phyloP scores from a whole-genome alignment of 1,140 invertebrate species.

The Ceratitis capitata region DNA sequence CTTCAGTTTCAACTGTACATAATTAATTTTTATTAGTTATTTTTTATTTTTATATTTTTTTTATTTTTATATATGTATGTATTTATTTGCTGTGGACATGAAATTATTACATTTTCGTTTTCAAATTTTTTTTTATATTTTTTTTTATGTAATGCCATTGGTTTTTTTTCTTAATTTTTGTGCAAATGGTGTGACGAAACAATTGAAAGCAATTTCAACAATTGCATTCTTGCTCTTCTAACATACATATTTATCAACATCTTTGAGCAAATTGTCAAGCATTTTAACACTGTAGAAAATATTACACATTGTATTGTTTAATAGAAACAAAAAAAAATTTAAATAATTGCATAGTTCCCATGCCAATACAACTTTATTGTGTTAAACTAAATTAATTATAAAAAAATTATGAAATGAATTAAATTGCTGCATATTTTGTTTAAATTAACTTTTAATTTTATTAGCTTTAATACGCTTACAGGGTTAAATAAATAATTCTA shows the following conservation, averaged over 20 bases:
- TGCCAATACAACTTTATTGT: background rate
- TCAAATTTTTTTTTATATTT: background rate
- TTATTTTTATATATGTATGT: no score
- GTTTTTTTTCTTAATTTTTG: background rate
- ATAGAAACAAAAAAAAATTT: no score
- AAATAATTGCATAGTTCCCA: background rate
- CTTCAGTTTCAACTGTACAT: slow-evolving; percentile 14
- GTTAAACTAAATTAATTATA: background rate
- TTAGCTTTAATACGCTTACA: background rate
- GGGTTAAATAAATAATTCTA: background rate
- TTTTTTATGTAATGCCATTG: background rate
- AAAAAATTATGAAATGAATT: background rate
- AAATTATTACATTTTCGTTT: background rate
- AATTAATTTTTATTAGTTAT: slow-evolving; percentile 22
- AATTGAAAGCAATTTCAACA: background rate
- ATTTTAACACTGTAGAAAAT: background rate
- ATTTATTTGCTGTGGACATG: slow-evolving; percentile 19
- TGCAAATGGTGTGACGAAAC: background rate
- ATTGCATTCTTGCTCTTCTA: background rate
- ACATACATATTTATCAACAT: slow-evolving; percentile 10
- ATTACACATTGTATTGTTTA: background rate
- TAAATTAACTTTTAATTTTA: background rate
- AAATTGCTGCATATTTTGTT: background rate
- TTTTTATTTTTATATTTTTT: no score
- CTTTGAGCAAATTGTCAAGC: background rate